phyloP scores from a whole-genome alignment of 1,140 invertebrate species.

The Xylocopa sonorina region DNA sequence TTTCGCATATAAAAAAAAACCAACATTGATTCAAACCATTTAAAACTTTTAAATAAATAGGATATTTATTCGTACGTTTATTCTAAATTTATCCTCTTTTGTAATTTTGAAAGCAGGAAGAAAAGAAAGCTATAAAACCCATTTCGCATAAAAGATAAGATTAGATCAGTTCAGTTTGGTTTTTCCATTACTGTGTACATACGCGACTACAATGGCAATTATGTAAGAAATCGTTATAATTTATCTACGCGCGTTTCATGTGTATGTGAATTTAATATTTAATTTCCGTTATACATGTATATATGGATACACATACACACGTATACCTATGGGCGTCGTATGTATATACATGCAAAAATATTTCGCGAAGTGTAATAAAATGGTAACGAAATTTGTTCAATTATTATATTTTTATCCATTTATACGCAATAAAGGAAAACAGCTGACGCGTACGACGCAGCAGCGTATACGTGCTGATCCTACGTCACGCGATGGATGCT shows the following conservation, averaged over 20 bases:
- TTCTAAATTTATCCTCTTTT: too few species aligned
- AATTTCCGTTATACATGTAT: too few species aligned
- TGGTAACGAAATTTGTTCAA: not conserved
- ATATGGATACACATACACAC: not conserved
- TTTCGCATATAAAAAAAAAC: too few species aligned
- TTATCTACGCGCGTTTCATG: too few species aligned
- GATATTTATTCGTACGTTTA: not conserved
- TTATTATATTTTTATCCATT: not conserved
- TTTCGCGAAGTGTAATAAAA: not conserved
- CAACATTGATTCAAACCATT: too few species aligned
- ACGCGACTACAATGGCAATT: not conserved
- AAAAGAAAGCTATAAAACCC: too few species aligned
- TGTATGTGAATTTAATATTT: too few species aligned
- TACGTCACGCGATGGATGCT: constrained; percentile 18
- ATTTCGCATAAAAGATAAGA: constrained; percentile 20
- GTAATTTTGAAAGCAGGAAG: too few species aligned
- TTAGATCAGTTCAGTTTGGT: not conserved
- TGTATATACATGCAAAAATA: not conserved
- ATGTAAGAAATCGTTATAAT: constrained; percentile 11
- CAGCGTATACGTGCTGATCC: not conserved
- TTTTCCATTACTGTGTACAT: not conserved
- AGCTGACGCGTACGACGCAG: constrained; percentile 17
- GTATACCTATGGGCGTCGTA: not conserved
- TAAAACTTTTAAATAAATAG: too few species aligned
- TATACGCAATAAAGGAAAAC: constrained; percentile 5